Base-by-base conservation (phyloP, 2,888 invertebrate genomes). In the Oegoconia quadripuncta region DNA sequence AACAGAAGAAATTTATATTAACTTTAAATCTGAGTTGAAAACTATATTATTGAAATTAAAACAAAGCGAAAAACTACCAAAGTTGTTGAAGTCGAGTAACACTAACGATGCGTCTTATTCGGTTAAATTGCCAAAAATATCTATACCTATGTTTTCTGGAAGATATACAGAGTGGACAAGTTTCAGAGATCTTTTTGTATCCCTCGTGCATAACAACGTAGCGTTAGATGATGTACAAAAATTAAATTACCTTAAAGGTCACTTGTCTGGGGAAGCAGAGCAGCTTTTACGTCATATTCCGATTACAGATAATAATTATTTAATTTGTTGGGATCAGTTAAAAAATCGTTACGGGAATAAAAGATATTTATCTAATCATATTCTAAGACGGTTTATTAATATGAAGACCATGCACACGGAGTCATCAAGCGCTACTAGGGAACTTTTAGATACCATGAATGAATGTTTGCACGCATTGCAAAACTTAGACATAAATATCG, bases 171-270 rank as follows among this genome's bases (percentile, higher is more conserved):
- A 45, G 20, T 48, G 42, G 48, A 13, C n/a, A n/a, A 36, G 18
- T 8, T 45, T 48, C 18, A 26, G 32, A 11, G 48, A 48, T 34
- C 18, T 48, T 14, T 48, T 48, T 30, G n/a, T 28, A 13, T 39
- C 42, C 5, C 37, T 46, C 1, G 36, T 46, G 14, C 37, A 42
- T 18, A 37, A 35, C 8, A 42, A 46, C 26, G 15, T 33, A 11
- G 14, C 27, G 17, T n/a, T 45, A n/a, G 41, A 41, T 11, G 16
- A 34, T 25, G 46, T 42, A 1, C 47, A 44, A 15, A 43, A 42
- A 35, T 30, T 47, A 9, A 40, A 47, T 13, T 44, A 47, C 39
- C 28, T 44, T 16, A 39, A 42, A 16, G 32, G 39, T 12, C 29
- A 26, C 28, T 23, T 44, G 15, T 22, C 38, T 6, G 44, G 36